Evolutionary conservation across 2,888 invertebrate species (phyloP).

Genomic region (Andrena bicolor): DNA sequence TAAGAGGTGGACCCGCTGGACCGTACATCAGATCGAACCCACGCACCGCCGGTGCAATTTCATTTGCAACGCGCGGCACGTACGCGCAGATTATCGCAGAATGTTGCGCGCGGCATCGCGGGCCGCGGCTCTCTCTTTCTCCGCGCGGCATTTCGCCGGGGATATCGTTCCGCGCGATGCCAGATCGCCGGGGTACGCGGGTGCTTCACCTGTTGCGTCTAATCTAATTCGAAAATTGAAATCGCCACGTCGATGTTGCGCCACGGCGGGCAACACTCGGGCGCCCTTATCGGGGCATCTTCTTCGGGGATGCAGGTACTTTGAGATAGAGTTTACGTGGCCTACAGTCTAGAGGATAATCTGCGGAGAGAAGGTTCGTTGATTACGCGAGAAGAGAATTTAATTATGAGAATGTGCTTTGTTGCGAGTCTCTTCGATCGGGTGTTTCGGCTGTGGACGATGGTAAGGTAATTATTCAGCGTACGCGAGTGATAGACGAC

Average conservation of each 20-base stretch:
- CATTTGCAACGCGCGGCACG: conserved; percentile 62
- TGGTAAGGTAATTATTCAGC: too few species aligned
- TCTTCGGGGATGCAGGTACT: neutral
- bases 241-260: conserved; percentile 4
- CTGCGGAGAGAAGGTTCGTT: too few species aligned
- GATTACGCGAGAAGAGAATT: too few species aligned
- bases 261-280: neutral
- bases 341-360: neutral
- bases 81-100: conserved; percentile 60
- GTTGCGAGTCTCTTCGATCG: too few species aligned
- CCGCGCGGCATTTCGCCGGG: conserved; percentile 37
- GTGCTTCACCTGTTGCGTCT: conserved; percentile 54
- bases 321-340: neutral
- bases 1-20: conserved; percentile 49
- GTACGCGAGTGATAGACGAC: neutral
- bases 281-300: neutral
- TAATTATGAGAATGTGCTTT: too few species aligned
- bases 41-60: conserved; percentile 65
- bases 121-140: conserved; percentile 33
- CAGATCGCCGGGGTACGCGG: conserved; percentile 9
- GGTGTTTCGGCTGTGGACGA: too few species aligned
- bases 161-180: conserved; percentile 51
- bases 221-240: conserved; percentile 46
- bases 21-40: conserved; percentile 66
- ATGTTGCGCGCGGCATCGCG: conserved; percentile 54